phyloP scores from a whole-genome alignment of 2,113 vertebrate genomes.

The Sitta europaea region DNA sequence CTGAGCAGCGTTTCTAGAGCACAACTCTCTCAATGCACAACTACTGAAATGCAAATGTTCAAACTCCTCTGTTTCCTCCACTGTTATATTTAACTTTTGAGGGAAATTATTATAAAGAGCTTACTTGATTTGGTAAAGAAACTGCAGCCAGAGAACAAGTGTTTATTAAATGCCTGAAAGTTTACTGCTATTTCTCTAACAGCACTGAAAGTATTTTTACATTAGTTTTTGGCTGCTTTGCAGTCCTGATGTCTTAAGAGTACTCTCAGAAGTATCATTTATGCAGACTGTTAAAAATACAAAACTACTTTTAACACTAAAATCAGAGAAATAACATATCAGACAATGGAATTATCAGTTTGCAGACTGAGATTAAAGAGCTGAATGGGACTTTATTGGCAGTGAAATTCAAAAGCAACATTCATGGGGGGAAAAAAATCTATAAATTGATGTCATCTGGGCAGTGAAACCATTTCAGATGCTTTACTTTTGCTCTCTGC shows the following conservation, averaged over 20 bases:
- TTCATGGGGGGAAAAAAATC: not conserved
- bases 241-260: not conserved
- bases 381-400: constrained; percentile 4
- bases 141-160: not conserved
- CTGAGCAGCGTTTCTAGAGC: not conserved
- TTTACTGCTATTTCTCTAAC: not conserved
- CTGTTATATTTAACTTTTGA: not conserved
- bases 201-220: not conserved
- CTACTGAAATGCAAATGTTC: accelerated
- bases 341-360: not conserved
- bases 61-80: not conserved
- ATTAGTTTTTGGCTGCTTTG: not conserved
- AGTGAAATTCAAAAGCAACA: not conserved
- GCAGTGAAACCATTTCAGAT: not conserved
- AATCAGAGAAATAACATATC: not conserved
- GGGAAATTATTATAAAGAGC: not conserved
- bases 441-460: not conserved
- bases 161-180: not conserved
- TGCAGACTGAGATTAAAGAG: not conserved
- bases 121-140: not conserved
- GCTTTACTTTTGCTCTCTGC: not conserved
- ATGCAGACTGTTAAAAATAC: not conserved
- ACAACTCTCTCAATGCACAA: not conserved
- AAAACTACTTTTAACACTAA: not conserved
- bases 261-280: not conserved